Evolutionary conservation across 53 echinoderm and acorn worm genomes (phyloP), one percentile per base, ranked within the genome.

Genomic region (Echinometra lucunter): DNA sequence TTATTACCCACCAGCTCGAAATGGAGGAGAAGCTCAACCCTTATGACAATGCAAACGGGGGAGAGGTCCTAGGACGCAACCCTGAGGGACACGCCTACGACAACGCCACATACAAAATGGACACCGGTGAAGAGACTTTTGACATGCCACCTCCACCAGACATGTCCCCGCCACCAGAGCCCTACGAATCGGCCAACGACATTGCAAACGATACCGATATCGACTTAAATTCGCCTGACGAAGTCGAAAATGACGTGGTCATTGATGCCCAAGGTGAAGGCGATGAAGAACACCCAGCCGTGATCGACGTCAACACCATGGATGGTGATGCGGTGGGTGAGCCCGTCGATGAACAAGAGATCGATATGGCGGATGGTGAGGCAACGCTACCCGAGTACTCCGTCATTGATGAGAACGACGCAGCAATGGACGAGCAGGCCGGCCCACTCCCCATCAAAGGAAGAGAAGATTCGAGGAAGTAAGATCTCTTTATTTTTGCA

Each of bases 81-180:
- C 75, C 78, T 40, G 37, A 94, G 44, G 28, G 74, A 57, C 17
- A 94, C 13, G 87, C 94, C 9, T 89, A 66, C 83, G 83, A 83
- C 32, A 83, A 83, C 25, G 8, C 88, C 3, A 55, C 88, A 5
- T 49, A 88, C 55, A 55, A 88, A 32, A 27, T 53, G 32, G 88
- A 55, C 55, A 88, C 56, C 28, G 88, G 88, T 45, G 56, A 88
- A 42, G 18, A 38, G 42, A 78, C 78, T 42, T 40, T 78, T 3
- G 78, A 78, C 42, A 78, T 78, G 78, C 78, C 42, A 4, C 42
- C 78, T 19, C 42, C 78, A 42, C 42, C 42, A 16, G 69, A 69
- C 42, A 78, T 78, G 78, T 42, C 42, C 1, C 42, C 78, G 21
- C 42, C 78, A 42, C 42, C 42, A 16, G 69, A 69, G n/a, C n/a